Evolutionary conservation across 1,140 invertebrate species (phyloP).

Genomic region (Gonatopus flavifemur): DNA sequence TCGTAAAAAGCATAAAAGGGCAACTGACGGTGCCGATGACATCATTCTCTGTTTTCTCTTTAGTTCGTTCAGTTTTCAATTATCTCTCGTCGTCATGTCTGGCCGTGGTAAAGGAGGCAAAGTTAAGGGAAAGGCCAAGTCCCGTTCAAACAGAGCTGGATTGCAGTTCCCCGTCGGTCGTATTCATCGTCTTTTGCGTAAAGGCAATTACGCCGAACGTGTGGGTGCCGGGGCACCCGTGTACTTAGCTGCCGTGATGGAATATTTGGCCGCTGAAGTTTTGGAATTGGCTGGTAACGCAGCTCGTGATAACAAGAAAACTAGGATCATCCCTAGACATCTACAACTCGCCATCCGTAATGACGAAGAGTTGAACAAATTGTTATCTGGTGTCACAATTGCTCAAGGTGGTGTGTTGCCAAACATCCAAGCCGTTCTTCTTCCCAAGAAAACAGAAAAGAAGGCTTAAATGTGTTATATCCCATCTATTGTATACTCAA

Average conservation of each 20-base stretch:
- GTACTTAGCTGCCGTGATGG: conserved; percentile 60
- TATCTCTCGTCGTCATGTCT: too few species aligned
- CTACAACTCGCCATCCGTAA: conserved; percentile 19
- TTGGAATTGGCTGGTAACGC: conserved; percentile 17
- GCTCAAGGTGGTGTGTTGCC: conserved; percentile 78
- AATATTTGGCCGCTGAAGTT: conserved; percentile 58
- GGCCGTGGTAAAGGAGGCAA: conserved; percentile 24
- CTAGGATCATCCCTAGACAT: conserved; percentile 20
- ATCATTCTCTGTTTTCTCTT: too few species aligned
- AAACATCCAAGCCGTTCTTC: conserved; percentile 22
- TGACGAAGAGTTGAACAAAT: conserved; percentile 19
- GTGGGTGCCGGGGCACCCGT: conserved; percentile 63
- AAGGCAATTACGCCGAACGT: conserved; percentile 47
- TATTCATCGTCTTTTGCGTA: conserved; percentile 19
- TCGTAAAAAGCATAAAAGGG: too few species aligned
- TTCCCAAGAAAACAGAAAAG: conserved; percentile 23
- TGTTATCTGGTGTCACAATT: conserved; percentile 53
- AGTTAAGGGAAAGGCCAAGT: conserved; percentile 21
- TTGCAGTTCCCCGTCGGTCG: conserved; percentile 21
- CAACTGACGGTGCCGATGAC: too few species aligned
- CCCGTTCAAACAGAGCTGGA: conserved; percentile 16
- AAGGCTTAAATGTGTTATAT: conserved; percentile 22
- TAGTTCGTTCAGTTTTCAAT: too few species aligned
- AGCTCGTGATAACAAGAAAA: conserved; percentile 20
- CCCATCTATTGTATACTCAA: background rate